phyloP scores from a whole-genome alignment of 1,140 invertebrate species.

The Mizuhopecten yessoensis region DNA sequence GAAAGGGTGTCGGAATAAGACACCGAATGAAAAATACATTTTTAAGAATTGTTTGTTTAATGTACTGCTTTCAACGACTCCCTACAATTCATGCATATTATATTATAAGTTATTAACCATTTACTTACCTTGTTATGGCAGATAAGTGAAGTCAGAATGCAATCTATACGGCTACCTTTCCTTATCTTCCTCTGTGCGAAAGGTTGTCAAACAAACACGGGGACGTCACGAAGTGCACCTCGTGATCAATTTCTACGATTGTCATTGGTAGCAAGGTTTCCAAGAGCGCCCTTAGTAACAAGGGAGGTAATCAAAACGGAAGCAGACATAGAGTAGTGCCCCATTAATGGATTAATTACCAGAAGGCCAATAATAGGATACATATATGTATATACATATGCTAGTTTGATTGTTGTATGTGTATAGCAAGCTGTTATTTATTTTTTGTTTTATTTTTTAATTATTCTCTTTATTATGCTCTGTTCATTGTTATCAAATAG shows the following conservation, averaged over 20 bases:
- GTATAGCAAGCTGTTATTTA: too few relatives aligned
- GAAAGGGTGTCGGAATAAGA: neutral
- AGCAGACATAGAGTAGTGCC: neutral
- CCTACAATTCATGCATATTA: neutral
- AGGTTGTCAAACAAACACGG: constrained; percentile 72
- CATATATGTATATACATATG: too few relatives aligned
- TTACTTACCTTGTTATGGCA: constrained; percentile 56
- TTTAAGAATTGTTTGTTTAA: neutral
- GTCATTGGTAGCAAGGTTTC: constrained; percentile 65
- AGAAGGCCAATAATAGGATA: too few relatives aligned
- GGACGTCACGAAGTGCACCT: constrained; percentile 61
- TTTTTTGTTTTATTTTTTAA: too few relatives aligned
- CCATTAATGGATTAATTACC: neutral
- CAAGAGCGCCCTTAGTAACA: constrained; percentile 64
- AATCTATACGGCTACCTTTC: constrained; percentile 52
- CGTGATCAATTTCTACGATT: constrained; percentile 56
- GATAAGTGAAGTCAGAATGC: constrained; percentile 56
- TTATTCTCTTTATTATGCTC: too few relatives aligned
- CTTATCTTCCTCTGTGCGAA: constrained; percentile 56
- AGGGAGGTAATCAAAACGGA: constrained; percentile 56
- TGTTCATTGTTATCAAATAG: too few relatives aligned
- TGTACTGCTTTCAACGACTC: neutral
- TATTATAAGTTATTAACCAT: neutral
- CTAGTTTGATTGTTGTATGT: too few relatives aligned
- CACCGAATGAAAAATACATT: constrained; percentile 38